Percentiles rank a stretch among this genome's conserved stretches.
These are phyloP conservation scores for Cotesia vestalis DNA, from an alignment of 1,140 invertebrate genomes.

Conservation along the genomic window DNA sequence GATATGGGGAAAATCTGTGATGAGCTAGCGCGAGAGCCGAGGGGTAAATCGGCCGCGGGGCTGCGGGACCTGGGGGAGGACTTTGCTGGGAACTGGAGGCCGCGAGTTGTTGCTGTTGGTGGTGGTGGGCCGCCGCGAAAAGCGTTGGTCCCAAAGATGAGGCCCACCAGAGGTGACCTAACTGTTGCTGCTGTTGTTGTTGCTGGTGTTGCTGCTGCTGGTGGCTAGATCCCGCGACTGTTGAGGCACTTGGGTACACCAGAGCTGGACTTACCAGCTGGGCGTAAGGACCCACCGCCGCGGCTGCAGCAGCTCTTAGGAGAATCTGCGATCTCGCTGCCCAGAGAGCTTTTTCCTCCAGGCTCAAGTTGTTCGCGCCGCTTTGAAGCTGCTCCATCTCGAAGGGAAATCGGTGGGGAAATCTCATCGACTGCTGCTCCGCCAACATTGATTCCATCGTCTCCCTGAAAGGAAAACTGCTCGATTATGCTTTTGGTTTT, in stretches of 20 bases:
- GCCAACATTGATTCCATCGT: slow-evolving; percentile 85
- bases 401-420: slow-evolving; percentile 75
- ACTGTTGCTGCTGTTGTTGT: slow-evolving; percentile 48
- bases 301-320: slow-evolving; percentile 73
- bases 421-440: slow-evolving; percentile 78
- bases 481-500: slow-evolving; percentile 55
- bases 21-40: slow-evolving; percentile 58
- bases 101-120: slow-evolving; percentile 55
- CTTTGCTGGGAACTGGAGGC: slow-evolving; percentile 53
- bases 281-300: slow-evolving; percentile 67
- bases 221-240: slow-evolving; percentile 52
- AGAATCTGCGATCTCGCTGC: slow-evolving; percentile 75
- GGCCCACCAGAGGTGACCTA: slow-evolving; percentile 63
- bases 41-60: slow-evolving; percentile 64
- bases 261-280: slow-evolving; percentile 64
- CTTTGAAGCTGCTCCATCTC: slow-evolving; percentile 73
- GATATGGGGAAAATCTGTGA: slow-evolving; percentile 66
- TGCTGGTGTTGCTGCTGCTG: slow-evolving; percentile 51
- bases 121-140: slow-evolving; percentile 61
- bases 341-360: slow-evolving; percentile 80
- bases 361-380: slow-evolving; percentile 72
- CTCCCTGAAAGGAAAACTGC: slow-evolving; percentile 72
- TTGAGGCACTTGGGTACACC: slow-evolving; percentile 58
- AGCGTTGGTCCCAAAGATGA: slow-evolving; percentile 61
- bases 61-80: slow-evolving; percentile 54